Evolutionary conservation across 2,113 vertebrate species (phyloP), one percentile per base, ranked within the genome.

Genomic region (Amphiprion ocellaris): DNA sequence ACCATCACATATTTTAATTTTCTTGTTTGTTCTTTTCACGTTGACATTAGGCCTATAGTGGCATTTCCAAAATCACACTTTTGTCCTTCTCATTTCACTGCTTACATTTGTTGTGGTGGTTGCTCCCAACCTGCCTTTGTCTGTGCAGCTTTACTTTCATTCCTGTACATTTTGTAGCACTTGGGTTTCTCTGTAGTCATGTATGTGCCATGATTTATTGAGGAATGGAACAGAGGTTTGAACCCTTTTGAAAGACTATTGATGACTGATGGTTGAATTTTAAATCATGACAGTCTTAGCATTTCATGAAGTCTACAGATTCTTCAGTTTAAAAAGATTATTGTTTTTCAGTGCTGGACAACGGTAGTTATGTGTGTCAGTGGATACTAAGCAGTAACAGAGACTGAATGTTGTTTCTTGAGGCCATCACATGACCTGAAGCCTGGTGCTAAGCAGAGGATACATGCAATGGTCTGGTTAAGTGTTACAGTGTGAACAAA

Each of bases 381-480:
- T 74, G 58, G 69, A n/a, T 10, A 55, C 52, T 9, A 54, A 79
- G 74, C 68, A n/a, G 77, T 46, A 68, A 72, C 66, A 73, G 59
- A 60, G 4, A 80, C 72, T 87, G 83, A 87, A 79, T 90, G 84
- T 77, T 53, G 73, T 63, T 78, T 69, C 61, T 68, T 17, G 83
- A 77, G 82, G 79, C 75, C 30, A 44, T 1, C 62, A 23, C 50
- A 46, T 68, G 79, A 81, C 73, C 71, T 71, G 74, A 72, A 84
- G 82, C 84, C 87, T 77, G 87, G 83, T 85, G 88, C 88, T 84
- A 61, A 75, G 76, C 79, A 46, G 66, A 82, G 15, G 58, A 75
- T 44, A 60, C 58, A 28, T 30, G 59, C 0, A 63, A 55, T 39
- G 76, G 75, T 79, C 67, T 23, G 21, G 19, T 33, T 21, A 24